These are phyloP conservation scores for Alosa alosa DNA, from an alignment of 2,113 vertebrate genomes.

Conservation along the genomic window DNA sequence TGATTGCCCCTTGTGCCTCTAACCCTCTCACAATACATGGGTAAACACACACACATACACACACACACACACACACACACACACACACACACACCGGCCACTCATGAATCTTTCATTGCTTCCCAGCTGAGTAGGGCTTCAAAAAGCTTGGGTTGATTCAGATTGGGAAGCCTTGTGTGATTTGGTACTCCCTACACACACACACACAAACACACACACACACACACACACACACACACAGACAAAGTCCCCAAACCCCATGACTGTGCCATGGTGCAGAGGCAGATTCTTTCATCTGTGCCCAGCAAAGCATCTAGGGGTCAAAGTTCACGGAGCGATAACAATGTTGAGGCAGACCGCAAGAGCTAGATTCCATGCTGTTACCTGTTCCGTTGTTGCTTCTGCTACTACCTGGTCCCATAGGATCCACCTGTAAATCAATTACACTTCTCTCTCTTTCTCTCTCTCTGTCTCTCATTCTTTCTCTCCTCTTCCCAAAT, in stretches of 20 bases:
- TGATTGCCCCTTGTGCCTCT: conserved; percentile 37
- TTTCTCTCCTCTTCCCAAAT: not conserved
- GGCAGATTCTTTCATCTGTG: conserved; percentile 83
- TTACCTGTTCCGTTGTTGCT: conserved; percentile 71
- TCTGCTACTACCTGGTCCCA: conserved; percentile 26
- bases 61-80: conserved; percentile 22
- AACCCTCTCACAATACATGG: conserved; percentile 44
- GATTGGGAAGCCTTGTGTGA: conserved; percentile 86
- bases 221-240: conserved; percentile 35
- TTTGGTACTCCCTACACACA: conserved; percentile 78
- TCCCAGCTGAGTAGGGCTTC: conserved; percentile 89
- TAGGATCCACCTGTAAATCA: conserved; percentile 15
- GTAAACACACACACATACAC: conserved; percentile 44
- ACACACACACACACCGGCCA: conserved; percentile 61
- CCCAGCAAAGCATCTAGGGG: conserved; percentile 63
- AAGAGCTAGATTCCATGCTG: conserved; percentile 79
- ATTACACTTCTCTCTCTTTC: not conserved
- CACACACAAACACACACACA: conserved; percentile 34
- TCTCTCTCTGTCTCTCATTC: not conserved
- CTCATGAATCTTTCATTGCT: conserved; percentile 93
- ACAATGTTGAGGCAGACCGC: conserved; percentile 83
- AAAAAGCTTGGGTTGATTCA: conserved; percentile 82
- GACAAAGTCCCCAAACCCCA: conserved; percentile 71
- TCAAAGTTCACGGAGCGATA: conserved; percentile 39
- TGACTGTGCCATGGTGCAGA: conserved; percentile 78